Evolutionary conservation across 1,140 invertebrate genomes (phyloP).

Genomic region (Hestina assimilis): DNA sequence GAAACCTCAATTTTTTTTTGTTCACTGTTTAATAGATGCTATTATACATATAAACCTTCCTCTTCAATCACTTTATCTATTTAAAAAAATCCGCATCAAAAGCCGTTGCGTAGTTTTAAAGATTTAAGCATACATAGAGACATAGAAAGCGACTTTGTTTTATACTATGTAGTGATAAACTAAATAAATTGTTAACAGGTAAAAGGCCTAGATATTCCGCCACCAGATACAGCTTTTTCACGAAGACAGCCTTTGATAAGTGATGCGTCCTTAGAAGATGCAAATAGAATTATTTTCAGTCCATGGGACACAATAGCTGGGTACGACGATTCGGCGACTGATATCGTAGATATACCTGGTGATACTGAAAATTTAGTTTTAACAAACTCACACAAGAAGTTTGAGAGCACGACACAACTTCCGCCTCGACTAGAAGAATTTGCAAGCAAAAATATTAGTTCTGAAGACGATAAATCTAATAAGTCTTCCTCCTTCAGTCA

Average conservation of each 20-base stretch:
- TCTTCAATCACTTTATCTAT: no score
- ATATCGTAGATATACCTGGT: constrained; percentile 68
- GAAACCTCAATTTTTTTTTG: no score
- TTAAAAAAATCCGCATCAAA: no score
- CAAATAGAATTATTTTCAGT: constrained; percentile 76
- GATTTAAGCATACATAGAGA: no score
- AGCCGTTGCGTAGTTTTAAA: no score
- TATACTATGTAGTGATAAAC: not conserved
- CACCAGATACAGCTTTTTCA: constrained; percentile 45
- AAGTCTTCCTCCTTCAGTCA: constrained; percentile 70
- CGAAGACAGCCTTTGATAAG: constrained; percentile 54
- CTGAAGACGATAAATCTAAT: constrained; percentile 72
- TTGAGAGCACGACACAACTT: constrained; percentile 42
- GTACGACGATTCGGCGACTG: constrained; percentile 63
- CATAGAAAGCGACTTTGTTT: no score
- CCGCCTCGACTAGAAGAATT: constrained; percentile 48
- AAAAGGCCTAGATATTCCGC: constrained; percentile 66
- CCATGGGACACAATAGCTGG: constrained; percentile 70
- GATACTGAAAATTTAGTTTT: constrained; percentile 40
- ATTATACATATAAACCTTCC: no score
- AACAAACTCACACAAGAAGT: constrained; percentile 47
- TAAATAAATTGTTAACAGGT: constrained; percentile 41
- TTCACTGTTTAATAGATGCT: no score
- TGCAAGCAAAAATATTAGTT: constrained; percentile 63
- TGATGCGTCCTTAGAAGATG: constrained; percentile 68